phyloP scores from a whole-genome alignment of 2,888 invertebrate genomes.

The Drosophila lacicola region DNA sequence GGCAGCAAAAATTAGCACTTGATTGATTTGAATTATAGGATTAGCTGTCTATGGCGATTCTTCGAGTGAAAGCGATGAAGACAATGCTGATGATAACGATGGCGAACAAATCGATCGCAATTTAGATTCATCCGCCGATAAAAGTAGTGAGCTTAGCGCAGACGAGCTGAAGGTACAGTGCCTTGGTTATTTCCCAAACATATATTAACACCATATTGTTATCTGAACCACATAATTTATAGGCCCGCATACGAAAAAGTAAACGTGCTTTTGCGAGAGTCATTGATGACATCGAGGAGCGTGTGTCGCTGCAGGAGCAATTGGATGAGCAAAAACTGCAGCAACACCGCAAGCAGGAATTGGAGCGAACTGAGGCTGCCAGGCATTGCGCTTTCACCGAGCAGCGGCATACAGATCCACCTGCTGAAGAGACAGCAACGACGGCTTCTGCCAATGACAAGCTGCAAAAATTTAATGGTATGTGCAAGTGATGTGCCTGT shows the following conservation, averaged over 20 bases:
- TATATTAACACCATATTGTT: not conserved
- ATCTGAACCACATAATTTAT: not conserved
- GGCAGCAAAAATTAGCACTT: slow-evolving; percentile 80
- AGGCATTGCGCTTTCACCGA: slow-evolving; percentile 17
- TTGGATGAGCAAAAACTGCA: slow-evolving; percentile 84
- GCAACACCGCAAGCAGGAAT: slow-evolving; percentile 68
- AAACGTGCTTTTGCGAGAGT: slow-evolving; percentile 90
- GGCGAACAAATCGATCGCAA: slow-evolving; percentile 72
- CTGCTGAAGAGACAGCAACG: slow-evolving; percentile 70
- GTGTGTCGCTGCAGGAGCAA: slow-evolving; percentile 88
- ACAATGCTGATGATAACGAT: slow-evolving; percentile 55
- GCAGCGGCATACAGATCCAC: slow-evolving; percentile 17
- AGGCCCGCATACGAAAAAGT: slow-evolving; percentile 88
- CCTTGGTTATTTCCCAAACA: not conserved
- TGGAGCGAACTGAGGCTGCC: slow-evolving; percentile 39
- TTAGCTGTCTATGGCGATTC: slow-evolving; percentile 92
- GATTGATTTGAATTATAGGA: slow-evolving; percentile 87
- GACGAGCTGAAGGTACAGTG: slow-evolving; percentile 89
- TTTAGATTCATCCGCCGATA: slow-evolving; percentile 85
- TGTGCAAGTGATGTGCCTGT: slow-evolving; percentile 42
- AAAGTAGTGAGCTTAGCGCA: slow-evolving; percentile 84
- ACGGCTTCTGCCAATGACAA: slow-evolving; percentile 72
- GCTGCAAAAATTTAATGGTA: slow-evolving; percentile 83
- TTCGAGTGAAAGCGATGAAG: slow-evolving; percentile 87
- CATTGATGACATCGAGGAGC: slow-evolving; percentile 91